Conservation (phyloP, 2,113 vertebrate genomes). For the Grammomys dolichurus region DNA sequence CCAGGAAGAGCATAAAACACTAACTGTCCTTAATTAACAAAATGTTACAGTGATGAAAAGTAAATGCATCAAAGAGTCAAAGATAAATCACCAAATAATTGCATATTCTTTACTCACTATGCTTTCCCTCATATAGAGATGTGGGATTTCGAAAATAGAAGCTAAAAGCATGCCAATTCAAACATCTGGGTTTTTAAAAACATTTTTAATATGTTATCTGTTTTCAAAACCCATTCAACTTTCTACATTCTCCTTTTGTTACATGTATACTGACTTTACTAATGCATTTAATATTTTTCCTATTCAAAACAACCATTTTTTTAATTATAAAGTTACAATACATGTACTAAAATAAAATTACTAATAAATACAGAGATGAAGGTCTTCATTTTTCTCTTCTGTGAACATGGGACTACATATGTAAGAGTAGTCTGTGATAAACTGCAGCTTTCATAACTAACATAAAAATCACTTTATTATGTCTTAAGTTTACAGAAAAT, state of each 20-base stretch:
- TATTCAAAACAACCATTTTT: constrained; percentile 36
- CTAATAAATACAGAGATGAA: constrained; percentile 12
- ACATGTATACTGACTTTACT: neutral
- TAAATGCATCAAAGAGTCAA: constrained; percentile 8
- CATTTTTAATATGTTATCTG: neutral
- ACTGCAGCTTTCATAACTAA: constrained; percentile 19
- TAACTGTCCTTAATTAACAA: constrained; percentile 4
- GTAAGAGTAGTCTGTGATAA: neutral
- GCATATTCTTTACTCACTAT: constrained; percentile 9
- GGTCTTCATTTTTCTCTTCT: neutral
- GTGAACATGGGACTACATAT: neutral
- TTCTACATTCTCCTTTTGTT: neutral
- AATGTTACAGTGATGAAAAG: neutral
- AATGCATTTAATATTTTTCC: neutral
- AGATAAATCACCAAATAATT: neutral
- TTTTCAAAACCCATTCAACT: constrained; percentile 5
- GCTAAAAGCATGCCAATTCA: constrained; percentile 16
- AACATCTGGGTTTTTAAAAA: neutral
- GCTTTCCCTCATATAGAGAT: neutral
- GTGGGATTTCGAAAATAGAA: constrained; percentile 41
- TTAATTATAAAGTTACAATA: constrained; percentile 23
- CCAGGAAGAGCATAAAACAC: neutral
- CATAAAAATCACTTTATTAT: neutral
- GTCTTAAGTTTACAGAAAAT: neutral
- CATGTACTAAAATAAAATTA: constrained; percentile 1